phyloP scores from a whole-genome alignment of 2,888 invertebrate genomes.

The Eupithecia vulgata region DNA sequence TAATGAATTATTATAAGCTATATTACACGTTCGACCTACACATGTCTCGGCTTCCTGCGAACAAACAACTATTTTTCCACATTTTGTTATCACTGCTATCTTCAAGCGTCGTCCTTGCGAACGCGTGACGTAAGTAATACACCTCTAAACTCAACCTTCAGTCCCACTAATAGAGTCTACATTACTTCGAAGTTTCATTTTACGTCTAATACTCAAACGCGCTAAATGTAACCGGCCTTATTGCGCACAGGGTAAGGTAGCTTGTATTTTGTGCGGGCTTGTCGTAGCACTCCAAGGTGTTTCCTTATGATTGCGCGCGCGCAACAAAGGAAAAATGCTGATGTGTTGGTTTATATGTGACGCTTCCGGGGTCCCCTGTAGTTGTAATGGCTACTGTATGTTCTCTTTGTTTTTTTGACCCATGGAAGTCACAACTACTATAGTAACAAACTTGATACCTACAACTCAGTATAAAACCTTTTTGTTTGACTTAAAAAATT shows the following conservation, averaged over 20 bases:
- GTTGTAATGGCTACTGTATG: background rate
- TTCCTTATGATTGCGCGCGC: slow-evolving; percentile 54
- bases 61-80: slow-evolving; percentile 41
- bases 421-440: background rate
- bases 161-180: slow-evolving; percentile 17
- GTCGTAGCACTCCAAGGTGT: slow-evolving; percentile 52
- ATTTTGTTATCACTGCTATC: slow-evolving; percentile 45
- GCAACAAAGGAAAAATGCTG: slow-evolving; percentile 58
- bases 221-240: slow-evolving; percentile 8
- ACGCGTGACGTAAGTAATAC: slow-evolving; percentile 30
- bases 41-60: slow-evolving; percentile 40
- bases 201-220: slow-evolving; percentile 14
- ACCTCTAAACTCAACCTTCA: slow-evolving; percentile 27
- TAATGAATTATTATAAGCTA: slow-evolving; percentile 14
- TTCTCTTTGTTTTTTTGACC: background rate
- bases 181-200: slow-evolving; percentile 11
- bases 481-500: background rate
- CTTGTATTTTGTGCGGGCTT: slow-evolving; percentile 8
- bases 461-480: background rate
- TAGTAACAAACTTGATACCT: background rate
- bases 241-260: slow-evolving; percentile 16
- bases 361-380: slow-evolving; percentile 52
- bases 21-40: slow-evolving; percentile 32
- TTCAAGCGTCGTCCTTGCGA: slow-evolving; percentile 45
- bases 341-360: slow-evolving; percentile 49